These are phyloP conservation scores for Anolis sagrei DNA, from an alignment of 2,113 vertebrate genomes.

Conservation along the genomic window DNA sequence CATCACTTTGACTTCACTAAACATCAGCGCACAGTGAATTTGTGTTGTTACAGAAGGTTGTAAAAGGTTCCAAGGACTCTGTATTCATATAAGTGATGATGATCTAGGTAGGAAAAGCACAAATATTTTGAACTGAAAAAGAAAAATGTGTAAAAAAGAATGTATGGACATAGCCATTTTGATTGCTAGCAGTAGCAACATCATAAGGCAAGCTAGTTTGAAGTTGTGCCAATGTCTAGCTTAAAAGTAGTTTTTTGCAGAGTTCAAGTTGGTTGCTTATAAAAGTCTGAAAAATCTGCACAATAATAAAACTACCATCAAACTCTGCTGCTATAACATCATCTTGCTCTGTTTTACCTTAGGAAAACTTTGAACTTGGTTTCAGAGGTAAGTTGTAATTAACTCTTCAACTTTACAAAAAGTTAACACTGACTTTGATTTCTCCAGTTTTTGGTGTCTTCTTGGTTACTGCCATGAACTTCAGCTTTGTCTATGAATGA, in stretches of 20 bases:
- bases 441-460: not conserved
- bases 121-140: not conserved
- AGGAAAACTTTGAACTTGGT: not conserved
- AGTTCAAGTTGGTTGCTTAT: not conserved
- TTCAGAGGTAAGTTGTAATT: not conserved
- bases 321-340: not conserved
- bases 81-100: not conserved
- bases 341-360: not conserved
- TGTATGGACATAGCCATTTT: not conserved
- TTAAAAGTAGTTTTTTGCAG: too few species aligned
- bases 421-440: slow-evolving; percentile 28
- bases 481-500: too few species aligned
- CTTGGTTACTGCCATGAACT: too few species aligned
- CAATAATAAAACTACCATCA: not conserved
- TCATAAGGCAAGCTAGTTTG: not conserved
- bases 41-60: not conserved
- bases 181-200: not conserved
- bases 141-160: not conserved
- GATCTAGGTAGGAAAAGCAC: not conserved
- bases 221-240: not conserved
- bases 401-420: slow-evolving; percentile 6
- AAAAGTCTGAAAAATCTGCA: not conserved
- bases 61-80: not conserved
- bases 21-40: not conserved
- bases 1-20: not conserved